These are phyloP conservation scores for Emys orbicularis DNA, from an alignment of 2,797 vertebrate genomes.

Conservation along the genomic window DNA sequence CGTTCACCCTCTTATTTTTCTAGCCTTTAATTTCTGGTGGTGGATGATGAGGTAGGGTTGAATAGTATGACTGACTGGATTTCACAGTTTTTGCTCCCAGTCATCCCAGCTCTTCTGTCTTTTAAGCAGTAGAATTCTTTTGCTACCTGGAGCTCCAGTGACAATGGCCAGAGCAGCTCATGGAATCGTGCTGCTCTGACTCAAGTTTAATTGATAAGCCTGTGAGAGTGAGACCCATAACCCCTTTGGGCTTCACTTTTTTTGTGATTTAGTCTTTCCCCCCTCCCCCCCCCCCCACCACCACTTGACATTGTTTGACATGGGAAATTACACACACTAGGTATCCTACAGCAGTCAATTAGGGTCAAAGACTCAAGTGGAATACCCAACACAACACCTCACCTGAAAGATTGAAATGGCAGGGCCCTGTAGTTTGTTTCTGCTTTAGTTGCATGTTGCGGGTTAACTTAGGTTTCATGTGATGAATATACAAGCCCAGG, in stretches of 20 bases:
- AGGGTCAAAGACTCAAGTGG: not conserved
- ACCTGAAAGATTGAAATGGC: not conserved
- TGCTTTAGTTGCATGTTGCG: fast-evolving
- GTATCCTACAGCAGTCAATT: not conserved
- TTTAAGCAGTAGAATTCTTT: not conserved
- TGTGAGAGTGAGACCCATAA: fast-evolving
- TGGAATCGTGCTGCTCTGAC: not conserved
- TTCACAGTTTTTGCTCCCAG: not conserved
- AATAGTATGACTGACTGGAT: not conserved
- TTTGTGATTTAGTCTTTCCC: not conserved
- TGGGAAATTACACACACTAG: fast-evolving
- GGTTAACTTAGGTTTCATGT: not conserved
- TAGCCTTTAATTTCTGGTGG: fast-evolving
- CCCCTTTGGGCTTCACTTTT: not conserved
- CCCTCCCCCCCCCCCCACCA: no score
- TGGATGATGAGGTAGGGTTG: fast-evolving
- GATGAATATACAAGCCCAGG: not conserved
- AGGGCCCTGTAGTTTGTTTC: not conserved
- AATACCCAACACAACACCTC: fast-evolving
- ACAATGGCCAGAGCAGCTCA: fast-evolving
- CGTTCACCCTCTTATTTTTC: not conserved
- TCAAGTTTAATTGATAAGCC: not conserved
- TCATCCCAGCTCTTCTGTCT: not conserved
- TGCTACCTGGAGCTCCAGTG: not conserved
- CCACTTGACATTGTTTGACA: not conserved